Conservation (phyloP, 2,797 vertebrate genomes). For the Lacerta agilis region DNA sequence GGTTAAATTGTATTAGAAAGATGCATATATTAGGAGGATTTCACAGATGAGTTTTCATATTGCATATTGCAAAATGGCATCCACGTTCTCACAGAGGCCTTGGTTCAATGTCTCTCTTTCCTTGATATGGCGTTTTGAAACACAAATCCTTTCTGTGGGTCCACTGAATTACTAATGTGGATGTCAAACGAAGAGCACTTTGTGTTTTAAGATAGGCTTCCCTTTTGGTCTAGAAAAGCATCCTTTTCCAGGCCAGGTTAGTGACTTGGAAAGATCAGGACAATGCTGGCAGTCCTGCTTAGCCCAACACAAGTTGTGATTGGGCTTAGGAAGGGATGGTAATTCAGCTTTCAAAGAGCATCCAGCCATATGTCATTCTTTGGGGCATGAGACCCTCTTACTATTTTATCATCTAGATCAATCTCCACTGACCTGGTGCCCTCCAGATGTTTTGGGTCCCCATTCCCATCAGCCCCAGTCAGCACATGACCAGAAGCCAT, state of each 20-base stretch:
- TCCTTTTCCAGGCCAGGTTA: neutral
- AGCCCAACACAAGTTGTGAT: neutral
- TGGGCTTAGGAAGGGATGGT: neutral
- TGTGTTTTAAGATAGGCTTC: constrained; percentile 31
- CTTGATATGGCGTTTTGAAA: constrained; percentile 41
- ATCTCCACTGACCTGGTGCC: too few species aligned
- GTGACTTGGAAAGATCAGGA: neutral
- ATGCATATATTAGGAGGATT: too few species aligned
- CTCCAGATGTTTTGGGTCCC: too few species aligned
- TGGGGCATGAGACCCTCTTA: neutral
- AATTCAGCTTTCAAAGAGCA: too few species aligned
- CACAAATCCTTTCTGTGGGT: constrained; percentile 33
- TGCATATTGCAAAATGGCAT: neutral
- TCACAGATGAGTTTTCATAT: too few species aligned
- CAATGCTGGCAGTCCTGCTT: neutral
- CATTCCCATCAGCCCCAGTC: too few species aligned
- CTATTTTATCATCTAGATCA: too few species aligned
- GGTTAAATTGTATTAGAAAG: too few species aligned
- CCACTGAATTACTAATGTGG: constrained; percentile 45
- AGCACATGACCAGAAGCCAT: too few species aligned
- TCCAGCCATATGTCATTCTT: too few species aligned
- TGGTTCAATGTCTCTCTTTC: neutral
- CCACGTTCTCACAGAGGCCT: constrained; percentile 7
- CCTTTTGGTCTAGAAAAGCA: neutral
- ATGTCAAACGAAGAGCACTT: constrained; percentile 44